Conservation (phyloP, 2,888 invertebrate genomes). For the Halictus ligatus region DNA sequence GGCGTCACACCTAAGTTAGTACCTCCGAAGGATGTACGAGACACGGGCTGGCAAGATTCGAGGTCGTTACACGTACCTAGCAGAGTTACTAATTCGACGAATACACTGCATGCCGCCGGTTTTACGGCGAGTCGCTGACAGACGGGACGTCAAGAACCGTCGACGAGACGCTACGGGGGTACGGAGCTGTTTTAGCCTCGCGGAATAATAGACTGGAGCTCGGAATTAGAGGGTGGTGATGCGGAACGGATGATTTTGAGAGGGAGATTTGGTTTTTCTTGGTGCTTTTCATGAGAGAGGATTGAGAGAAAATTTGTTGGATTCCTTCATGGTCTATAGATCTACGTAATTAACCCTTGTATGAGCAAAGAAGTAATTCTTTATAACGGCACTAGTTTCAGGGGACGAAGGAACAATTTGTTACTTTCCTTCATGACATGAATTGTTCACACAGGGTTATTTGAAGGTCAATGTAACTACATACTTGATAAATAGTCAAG, state of each 20-base stretch:
- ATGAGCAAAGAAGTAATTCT: background rate
- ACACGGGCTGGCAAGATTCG: constrained; percentile 33
- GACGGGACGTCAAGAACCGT: background rate
- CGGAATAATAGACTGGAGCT: background rate
- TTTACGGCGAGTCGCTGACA: background rate
- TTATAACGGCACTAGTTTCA: background rate
- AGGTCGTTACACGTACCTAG: constrained; percentile 45
- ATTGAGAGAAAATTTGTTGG: background rate
- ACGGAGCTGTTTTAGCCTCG: background rate
- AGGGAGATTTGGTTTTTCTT: background rate
- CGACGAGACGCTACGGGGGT: background rate
- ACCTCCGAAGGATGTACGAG: constrained; percentile 49
- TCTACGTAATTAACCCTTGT: background rate
- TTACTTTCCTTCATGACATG: background rate
- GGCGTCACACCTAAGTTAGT: constrained; percentile 7
- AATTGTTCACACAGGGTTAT: background rate
- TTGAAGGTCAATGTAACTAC: background rate
- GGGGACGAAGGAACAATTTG: background rate
- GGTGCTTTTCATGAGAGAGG: too few species aligned
- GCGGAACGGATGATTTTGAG: background rate
- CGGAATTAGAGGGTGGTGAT: background rate
- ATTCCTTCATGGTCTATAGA: background rate
- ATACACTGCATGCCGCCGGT: constrained; percentile 9
- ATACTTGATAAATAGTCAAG: too few species aligned
- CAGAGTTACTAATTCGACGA: constrained; percentile 38